Conservation (phyloP, 2,888 invertebrate species). For the Alentia gelatinosa region DNA sequence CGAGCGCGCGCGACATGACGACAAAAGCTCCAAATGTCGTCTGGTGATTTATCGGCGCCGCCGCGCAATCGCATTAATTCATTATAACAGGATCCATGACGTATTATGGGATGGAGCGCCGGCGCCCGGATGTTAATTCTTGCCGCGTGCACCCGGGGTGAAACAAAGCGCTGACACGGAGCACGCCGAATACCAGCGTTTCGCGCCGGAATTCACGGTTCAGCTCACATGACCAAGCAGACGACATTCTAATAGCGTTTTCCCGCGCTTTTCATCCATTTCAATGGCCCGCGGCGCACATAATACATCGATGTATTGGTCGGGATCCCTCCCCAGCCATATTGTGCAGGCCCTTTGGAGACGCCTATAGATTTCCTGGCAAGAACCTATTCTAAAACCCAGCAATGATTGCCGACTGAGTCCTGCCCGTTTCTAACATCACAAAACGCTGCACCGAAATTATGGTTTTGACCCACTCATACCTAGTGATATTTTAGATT, state of each 20-base stretch:
- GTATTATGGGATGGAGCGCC: not conserved
- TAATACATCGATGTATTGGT: conserved; percentile 39
- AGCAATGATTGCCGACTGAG: not conserved
- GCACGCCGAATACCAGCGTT: not conserved
- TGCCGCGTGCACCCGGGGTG: not conserved
- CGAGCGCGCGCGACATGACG: not conserved
- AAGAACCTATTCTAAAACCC: not conserved
- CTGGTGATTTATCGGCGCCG: conserved; percentile 28
- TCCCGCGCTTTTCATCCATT: conserved; percentile 39
- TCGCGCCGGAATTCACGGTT: conserved; percentile 10
- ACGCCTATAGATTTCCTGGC: conserved; percentile 7
- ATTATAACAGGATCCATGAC: conserved; percentile 20
- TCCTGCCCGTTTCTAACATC: not conserved
- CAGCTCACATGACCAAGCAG: conserved; percentile 6
- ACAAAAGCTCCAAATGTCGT: not conserved
- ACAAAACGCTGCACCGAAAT: not conserved
- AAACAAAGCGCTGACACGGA: conserved; percentile 38
- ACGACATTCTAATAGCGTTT: conserved; percentile 15
- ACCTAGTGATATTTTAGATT: not conserved
- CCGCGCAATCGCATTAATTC: conserved; percentile 38
- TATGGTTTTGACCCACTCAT: not conserved
- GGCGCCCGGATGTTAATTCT: conserved; percentile 24
- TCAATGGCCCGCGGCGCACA: conserved; percentile 14
- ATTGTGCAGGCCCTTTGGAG: not conserved
- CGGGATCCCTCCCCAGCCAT: not conserved